Base-by-base conservation (phyloP, 35 echinoderm and acorn worm species). In the Lytechinus variegatus region DNA sequence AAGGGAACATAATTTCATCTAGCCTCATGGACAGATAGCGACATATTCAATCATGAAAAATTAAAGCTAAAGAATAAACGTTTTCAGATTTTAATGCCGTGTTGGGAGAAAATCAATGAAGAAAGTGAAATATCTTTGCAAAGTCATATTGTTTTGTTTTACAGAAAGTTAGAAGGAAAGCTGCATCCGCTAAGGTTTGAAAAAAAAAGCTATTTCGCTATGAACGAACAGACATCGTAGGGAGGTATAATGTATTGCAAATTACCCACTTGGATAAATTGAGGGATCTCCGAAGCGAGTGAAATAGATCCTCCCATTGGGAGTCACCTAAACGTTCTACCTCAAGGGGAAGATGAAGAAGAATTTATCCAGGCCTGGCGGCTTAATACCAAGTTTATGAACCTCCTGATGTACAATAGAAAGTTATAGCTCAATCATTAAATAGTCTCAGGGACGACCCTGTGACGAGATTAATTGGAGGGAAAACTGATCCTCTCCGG, bases 241-340 rank as follows among this genome's bases (percentile, higher is more conserved):
- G 1, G 66, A 24, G 66, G 66, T 19, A 79, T 79, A 24, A 79
- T 79, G 66, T 79, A 79, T 79, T 79, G 66, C 66, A 79, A 79
- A 79, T 79, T 79, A 79, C 19, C 66, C 66, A 79, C 66, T 79
- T 79, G 66, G 66, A 79, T 79, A 79, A 79, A 79, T 79, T 79
- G 66, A 79, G 66, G 66, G 66, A 79, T 24, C 66, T 79, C 66
- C 14, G 19, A 79, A 19, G 19, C 6, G 66, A 24, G 66, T 79
- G 66, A 79, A 79, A 79, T 79, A 79, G 66, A 79, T 79, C 21
- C 66, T 79, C 66, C 66, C 66, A 79, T 79, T 16, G 66, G 66
- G 57, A 44, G 66, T 16, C 19, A 79, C 66, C 16, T 79, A 79
- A 79, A 79, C 66, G 66, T 79, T 79, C 66, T 16, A 5, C 16